These are phyloP conservation scores for Sakesphorus luctuosus DNA, from an alignment of 2,113 vertebrate genomes.

Conservation along the genomic window DNA sequence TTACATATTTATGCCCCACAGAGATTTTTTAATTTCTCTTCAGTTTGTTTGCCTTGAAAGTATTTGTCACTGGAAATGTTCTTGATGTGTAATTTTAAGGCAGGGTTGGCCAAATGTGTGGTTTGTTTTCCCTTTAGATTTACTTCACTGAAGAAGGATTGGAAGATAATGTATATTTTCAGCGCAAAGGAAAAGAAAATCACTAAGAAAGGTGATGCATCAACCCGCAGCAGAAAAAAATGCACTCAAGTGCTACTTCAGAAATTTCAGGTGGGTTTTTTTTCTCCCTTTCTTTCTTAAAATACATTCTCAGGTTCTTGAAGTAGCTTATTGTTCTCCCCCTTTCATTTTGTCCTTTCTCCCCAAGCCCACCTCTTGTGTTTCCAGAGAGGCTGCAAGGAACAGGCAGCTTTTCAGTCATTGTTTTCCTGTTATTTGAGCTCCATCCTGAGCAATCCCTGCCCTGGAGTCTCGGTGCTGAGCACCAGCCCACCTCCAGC, in stretches of 20 bases:
- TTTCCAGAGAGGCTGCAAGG: background rate
- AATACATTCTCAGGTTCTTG: constrained; percentile 26
- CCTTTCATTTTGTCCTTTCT: background rate
- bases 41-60: constrained; percentile 87
- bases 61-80: constrained; percentile 82
- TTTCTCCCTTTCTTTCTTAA: background rate
- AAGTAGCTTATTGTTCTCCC: background rate
- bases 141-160: constrained; percentile 60
- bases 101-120: constrained; percentile 64
- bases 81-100: constrained; percentile 82
- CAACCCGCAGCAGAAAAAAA: constrained; percentile 23
- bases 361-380: background rate
- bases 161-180: constrained; percentile 68
- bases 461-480: background rate
- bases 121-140: constrained; percentile 79
- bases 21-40: constrained; percentile 90
- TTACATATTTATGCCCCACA: constrained; percentile 88
- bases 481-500: background rate
- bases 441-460: background rate
- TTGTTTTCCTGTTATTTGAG: background rate
- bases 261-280: background rate
- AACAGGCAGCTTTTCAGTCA: background rate
- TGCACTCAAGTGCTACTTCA: constrained; percentile 47
- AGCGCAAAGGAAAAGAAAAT: background rate
- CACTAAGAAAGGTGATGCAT: constrained; percentile 55